phyloP scores from a whole-genome alignment of 1,140 invertebrate genomes.

The Laupala kohalensis region DNA sequence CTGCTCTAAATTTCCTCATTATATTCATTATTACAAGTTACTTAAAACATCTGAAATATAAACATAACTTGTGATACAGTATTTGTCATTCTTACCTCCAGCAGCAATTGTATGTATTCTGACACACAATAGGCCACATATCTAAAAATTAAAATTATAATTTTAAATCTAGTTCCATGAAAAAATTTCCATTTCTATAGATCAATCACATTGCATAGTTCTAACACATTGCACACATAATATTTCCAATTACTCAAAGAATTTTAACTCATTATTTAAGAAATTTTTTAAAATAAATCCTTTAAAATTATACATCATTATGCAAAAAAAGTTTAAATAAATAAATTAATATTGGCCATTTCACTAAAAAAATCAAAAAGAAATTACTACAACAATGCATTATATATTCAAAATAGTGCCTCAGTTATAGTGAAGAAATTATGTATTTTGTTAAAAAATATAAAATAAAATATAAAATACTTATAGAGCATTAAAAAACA shows the following conservation, averaged over 20 bases:
- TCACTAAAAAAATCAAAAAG: not conserved
- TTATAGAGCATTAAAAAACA: too few relatives aligned
- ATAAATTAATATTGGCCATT: not conserved
- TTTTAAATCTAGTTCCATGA: too few relatives aligned
- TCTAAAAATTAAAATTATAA: too few relatives aligned
- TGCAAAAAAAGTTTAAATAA: not conserved
- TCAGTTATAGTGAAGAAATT: not conserved
- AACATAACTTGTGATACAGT: not conserved
- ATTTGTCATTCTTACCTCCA: too few relatives aligned
- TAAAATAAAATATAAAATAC: not conserved
- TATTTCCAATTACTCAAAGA: too few relatives aligned
- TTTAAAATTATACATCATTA: not conserved
- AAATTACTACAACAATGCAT: not conserved
- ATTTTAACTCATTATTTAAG: too few relatives aligned
- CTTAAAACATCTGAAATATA: not conserved
- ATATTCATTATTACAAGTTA: conserved; percentile 51
- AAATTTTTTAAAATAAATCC: not conserved
- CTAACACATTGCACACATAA: too few relatives aligned
- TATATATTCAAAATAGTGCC: not conserved
- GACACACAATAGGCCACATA: too few relatives aligned
- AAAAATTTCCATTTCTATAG: too few relatives aligned
- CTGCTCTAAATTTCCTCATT: conserved; percentile 64
- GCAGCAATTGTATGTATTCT: too few relatives aligned
- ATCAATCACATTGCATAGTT: too few relatives aligned
- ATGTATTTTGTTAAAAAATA: not conserved